phyloP scores from a whole-genome alignment of 2,113 vertebrate species.

The Myxocyprinus asiaticus region DNA sequence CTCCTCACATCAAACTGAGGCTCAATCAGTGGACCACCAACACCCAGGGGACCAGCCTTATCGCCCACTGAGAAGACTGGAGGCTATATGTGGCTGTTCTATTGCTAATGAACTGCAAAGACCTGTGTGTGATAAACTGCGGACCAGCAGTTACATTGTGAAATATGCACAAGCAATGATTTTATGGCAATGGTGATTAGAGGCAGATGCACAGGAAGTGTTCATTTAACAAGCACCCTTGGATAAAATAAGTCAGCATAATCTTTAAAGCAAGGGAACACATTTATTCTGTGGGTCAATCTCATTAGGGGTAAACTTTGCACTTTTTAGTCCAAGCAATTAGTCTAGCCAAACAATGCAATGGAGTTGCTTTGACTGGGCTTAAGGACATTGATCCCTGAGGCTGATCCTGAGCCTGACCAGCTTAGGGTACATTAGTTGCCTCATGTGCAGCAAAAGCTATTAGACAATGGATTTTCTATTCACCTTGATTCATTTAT shows the following conservation, averaged over 20 bases:
- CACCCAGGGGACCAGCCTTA: slow-evolving; percentile 4
- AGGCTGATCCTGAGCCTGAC: slow-evolving; percentile 52
- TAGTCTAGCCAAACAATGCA: slow-evolving; percentile 46
- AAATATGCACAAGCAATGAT: slow-evolving; percentile 21
- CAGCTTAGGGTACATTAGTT: slow-evolving; percentile 58
- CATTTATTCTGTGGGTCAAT: slow-evolving; percentile 46
- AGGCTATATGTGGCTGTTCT: not conserved
- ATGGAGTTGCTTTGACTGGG: slow-evolving; percentile 47
- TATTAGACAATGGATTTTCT: slow-evolving; percentile 61
- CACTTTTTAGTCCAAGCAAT: slow-evolving; percentile 42
- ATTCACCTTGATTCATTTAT: slow-evolving; percentile 54
- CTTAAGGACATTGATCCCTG: slow-evolving; percentile 45
- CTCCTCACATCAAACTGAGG: slow-evolving; percentile 12
- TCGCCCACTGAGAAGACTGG: not conserved
- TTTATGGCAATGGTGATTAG: slow-evolving; percentile 3
- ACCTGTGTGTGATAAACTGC: too few species aligned
- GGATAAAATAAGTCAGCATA: slow-evolving; percentile 18
- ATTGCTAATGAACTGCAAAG: not conserved
- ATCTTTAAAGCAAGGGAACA: slow-evolving; percentile 35
- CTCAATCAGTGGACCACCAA: not conserved
- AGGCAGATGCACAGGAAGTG: not conserved
- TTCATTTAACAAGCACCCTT: slow-evolving; percentile 8
- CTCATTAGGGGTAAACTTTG: slow-evolving; percentile 30
- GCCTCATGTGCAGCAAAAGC: slow-evolving; percentile 52
- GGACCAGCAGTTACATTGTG: not conserved